These are phyloP conservation scores for Andrena haemorrhoa DNA, from an alignment of 2,888 invertebrate species.

Conservation along the genomic window DNA sequence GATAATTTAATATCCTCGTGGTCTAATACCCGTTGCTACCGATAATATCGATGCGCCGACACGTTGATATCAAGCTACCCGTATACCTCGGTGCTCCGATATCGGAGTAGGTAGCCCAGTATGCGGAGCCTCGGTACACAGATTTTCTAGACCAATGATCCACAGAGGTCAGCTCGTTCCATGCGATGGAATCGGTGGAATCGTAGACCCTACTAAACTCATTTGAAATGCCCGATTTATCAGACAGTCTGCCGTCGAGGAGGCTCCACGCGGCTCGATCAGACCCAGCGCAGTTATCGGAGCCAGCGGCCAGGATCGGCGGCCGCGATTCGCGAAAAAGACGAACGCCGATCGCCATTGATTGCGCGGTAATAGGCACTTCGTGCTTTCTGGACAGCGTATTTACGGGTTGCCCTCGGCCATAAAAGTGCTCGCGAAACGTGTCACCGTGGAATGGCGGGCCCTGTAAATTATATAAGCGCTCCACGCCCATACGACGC, in stretches of 20 bases:
- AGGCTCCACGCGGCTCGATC: too few species aligned
- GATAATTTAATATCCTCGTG: background rate
- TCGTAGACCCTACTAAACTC: too few species aligned
- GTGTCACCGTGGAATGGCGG: slow-evolving; percentile 42
- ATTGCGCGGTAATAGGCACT: slow-evolving; percentile 37
- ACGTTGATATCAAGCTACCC: background rate
- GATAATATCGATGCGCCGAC: background rate
- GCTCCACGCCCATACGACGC: slow-evolving; percentile 8
- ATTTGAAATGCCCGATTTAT: too few species aligned
- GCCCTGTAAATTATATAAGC: slow-evolving; percentile 60
- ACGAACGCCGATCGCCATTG: slow-evolving; percentile 37
- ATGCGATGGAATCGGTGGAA: too few species aligned
- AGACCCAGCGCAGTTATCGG: background rate
- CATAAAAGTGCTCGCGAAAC: slow-evolving; percentile 49
- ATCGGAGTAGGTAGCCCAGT: background rate
- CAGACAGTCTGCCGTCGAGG: too few species aligned
- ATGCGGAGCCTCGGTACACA: too few species aligned
- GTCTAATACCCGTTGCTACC: background rate
- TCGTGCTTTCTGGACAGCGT: slow-evolving; percentile 37
- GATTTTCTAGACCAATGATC: too few species aligned
- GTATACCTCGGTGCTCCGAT: background rate
- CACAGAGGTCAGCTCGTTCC: too few species aligned
- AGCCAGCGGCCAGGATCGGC: slow-evolving; percentile 15
- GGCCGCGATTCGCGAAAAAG: slow-evolving; percentile 13
- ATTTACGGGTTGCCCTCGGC: slow-evolving; percentile 37